These are phyloP conservation scores for Lanius ludovicianus DNA, from an alignment of 2,113 vertebrate genomes.

Conservation along the genomic window DNA sequence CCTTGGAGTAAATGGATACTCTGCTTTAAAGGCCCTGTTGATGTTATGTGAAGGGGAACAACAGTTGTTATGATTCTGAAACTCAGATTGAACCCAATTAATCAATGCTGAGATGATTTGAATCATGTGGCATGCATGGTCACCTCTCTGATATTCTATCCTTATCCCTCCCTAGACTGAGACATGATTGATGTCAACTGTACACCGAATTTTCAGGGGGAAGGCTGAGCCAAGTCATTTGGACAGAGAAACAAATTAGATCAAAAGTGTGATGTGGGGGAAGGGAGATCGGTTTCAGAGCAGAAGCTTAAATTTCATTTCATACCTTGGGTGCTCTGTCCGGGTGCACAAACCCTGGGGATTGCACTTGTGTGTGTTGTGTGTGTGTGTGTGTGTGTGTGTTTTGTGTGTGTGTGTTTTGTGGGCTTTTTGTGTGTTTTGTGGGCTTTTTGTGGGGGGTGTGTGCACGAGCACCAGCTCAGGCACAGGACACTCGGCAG, in stretches of 20 bases:
- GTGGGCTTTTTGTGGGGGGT: not conserved
- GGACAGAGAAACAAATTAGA: conserved; percentile 84
- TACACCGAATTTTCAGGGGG: conserved; percentile 64
- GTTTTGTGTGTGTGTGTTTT: too few relatives aligned
- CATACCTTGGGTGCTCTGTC: conserved; percentile 11
- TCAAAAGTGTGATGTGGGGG: conserved; percentile 76
- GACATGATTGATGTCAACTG: conserved; percentile 80
- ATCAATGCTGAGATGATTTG: conserved; percentile 82
- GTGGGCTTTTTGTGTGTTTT: too few relatives aligned
- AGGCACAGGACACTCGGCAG: not conserved
- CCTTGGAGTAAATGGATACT: conserved; percentile 71
- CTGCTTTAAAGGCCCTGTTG: conserved; percentile 77
- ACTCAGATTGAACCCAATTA: conserved; percentile 82
- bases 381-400: not conserved
- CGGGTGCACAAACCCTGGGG: not conserved
- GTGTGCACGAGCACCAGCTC: not conserved
- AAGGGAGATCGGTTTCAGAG: conserved; percentile 85
- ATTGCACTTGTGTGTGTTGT: not conserved
- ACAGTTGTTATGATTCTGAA: conserved; percentile 82
- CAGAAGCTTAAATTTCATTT: conserved; percentile 74
- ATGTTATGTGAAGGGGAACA: conserved; percentile 75
- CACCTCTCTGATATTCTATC: conserved; percentile 84
- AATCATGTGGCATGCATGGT: conserved; percentile 82
- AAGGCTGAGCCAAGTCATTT: conserved; percentile 71
- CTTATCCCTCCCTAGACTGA: conserved; percentile 63